Evolutionary conservation across 2,113 vertebrate genomes (phyloP), one percentile per base, ranked within the genome.

Genomic region (Nycticebus coucang): DNA sequence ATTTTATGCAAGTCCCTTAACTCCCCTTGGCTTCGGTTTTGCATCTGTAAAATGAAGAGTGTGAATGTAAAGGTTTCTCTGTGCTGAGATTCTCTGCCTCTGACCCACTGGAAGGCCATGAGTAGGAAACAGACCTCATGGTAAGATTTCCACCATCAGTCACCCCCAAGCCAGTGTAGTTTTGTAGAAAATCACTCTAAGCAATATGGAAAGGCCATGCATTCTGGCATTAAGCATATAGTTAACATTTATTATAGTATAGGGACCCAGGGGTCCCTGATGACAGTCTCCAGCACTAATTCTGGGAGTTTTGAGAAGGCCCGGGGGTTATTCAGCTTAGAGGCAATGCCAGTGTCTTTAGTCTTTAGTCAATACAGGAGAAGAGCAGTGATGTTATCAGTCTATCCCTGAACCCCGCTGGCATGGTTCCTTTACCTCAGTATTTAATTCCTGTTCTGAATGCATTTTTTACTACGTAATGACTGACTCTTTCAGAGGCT

Each of bases 21-120:
- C 82, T 11, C 81, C 72, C 62, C 60, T 69, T 37, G 86, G 94
- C 77, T 37, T 94, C 59, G 75, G 69, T 62, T 78, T 45, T 86
- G 82, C 28, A 10, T 85, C 79, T 62, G 22, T 59, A 53, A 66
- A 69, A 85, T 62, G 55, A 45, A 33, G 60, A 33, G 0, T 45
- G 53, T 69, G 79, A 80, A 69, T n/a, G 68, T 33, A 71, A 14
- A 64, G 35, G 5, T 77, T 22, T 60, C 19, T 72, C 50, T 41
- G 28, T 55, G 72, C 64, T 35, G 85, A 80, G 45, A 74, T 50
- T 50, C 33, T 91, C 74, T 55, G 45, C 37, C 57, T 91, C 24
- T 79, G 30, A 89, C 21, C 79, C 45, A 33, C 60, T 1, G 4
- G 82, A 69, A 60, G 35, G 10, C 78, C 59, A 2, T 19, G 57